Conservation (phyloP, 2,797 vertebrate species). For the Gastrophryne carolinensis region DNA sequence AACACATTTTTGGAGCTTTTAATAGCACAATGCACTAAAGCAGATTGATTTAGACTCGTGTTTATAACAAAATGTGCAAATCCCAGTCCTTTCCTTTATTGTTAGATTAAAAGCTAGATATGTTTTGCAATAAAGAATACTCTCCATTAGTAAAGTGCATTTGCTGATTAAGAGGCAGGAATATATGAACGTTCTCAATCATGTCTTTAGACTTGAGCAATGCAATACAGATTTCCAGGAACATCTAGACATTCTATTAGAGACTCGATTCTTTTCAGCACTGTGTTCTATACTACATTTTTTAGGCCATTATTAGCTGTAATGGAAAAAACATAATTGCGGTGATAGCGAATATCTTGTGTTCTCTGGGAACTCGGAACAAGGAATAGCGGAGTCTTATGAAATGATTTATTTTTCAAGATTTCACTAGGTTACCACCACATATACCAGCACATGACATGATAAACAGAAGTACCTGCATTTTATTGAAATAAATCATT, state of each 20-base stretch:
- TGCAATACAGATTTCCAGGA: conserved; percentile 36
- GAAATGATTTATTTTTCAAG: conserved; percentile 2
- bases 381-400: background rate
- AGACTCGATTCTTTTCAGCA: conserved; percentile 25
- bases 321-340: conserved; percentile 34
- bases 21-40: conserved; percentile 40
- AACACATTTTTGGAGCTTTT: conserved; percentile 22
- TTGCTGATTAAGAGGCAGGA: conserved; percentile 42
- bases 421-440: background rate
- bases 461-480: background rate
- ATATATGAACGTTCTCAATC: conserved; percentile 43
- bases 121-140: conserved; percentile 40
- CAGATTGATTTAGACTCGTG: conserved; percentile 24
- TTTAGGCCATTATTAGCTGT: conserved; percentile 23
- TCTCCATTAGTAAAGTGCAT: conserved; percentile 44
- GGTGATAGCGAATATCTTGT: conserved; percentile 10
- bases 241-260: conserved; percentile 15
- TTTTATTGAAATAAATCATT: background rate
- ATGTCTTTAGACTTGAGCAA: conserved; percentile 33
- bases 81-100: conserved; percentile 29
- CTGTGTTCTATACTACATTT: conserved; percentile 26
- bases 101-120: conserved; percentile 43
- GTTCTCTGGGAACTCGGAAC: conserved; percentile 11
- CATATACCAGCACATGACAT: background rate
- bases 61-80: conserved; percentile 38